Conservation (phyloP, 2,888 invertebrate genomes). For the Drosophila suboccidentalis region DNA sequence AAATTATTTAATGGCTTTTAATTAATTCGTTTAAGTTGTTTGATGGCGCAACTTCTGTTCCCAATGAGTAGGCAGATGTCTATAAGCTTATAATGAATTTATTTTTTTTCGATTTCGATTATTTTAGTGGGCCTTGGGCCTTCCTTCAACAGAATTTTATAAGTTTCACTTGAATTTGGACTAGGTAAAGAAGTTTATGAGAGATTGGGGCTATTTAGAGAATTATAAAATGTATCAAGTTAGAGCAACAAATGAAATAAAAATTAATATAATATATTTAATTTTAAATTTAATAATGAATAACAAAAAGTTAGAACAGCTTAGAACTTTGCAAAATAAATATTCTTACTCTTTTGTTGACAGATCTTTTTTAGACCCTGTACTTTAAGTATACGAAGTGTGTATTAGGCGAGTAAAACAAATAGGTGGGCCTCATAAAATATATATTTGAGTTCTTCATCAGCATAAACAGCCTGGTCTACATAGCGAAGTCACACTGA, state of each 20-base stretch:
- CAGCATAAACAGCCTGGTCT: no score
- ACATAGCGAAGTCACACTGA: no score
- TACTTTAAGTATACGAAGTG: not conserved
- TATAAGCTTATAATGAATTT: conserved; percentile 13
- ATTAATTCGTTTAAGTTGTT: conserved; percentile 62
- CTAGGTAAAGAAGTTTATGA: not conserved
- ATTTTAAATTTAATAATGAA: not conserved
- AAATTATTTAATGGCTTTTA: conserved; percentile 77
- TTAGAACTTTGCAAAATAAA: no score
- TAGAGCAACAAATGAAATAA: not conserved
- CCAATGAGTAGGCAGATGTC: conserved; percentile 67
- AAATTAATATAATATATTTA: not conserved
- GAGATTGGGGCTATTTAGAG: not conserved
- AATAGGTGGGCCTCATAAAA: no score
- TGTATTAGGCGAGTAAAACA: no score
- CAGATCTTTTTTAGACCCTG: not conserved
- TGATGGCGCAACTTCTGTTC: conserved; percentile 36
- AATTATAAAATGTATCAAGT: no score
- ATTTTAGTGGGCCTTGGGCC: not conserved
- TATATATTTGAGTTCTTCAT: no score
- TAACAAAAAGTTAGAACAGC: not conserved
- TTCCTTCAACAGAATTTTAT: not conserved
- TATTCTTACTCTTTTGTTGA: no score
- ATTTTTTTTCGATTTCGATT: conserved; percentile 7
- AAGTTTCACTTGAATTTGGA: not conserved